Base-by-base conservation (phyloP, 2,797 vertebrate species). In the Heliangelus exortis region DNA sequence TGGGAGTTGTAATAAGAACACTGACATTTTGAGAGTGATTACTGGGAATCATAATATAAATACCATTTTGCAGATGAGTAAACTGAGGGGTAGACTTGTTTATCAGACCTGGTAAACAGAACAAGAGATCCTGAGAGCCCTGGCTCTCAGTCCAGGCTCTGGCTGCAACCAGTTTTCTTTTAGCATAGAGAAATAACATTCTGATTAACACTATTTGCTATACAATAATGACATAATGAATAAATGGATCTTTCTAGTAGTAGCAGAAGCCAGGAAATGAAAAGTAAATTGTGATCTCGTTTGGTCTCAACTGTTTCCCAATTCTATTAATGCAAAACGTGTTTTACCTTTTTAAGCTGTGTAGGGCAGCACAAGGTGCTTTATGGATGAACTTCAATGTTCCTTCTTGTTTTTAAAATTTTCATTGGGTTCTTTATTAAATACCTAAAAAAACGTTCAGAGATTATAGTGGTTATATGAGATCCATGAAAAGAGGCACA, bases 401-500 rank as follows among this genome's bases (percentile, higher is more conserved):
- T 95, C 95, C 63, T 91, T 92, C 88, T 79, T 54, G 84, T 95
- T 89, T 91, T 87, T 90, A 82, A 68, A 87, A 84, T 82, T 93
- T 79, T 21, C 62, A 88, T 78, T 63, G n/a, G 90, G 71, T 91
- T 96, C 67, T 78, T 62, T 95, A 84, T 90, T 96, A 91, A 95
- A 96, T 96, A 85, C 85, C 22, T 79, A 58, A 86, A 66, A 95
- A 86, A 73, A 67, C 33, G 36, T 47, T 91, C 77, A 87, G 76
- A 90, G 92, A 88, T 95, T 29, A 82, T 75, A 25, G 80, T 92
- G 91, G 93, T 89, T 95, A 87, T 90, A 93, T 53, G 82, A 95
- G 85, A 87, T 94, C 96, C 94, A 39, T 90, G 89, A 65, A 92
- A 97, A 97, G 93, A 95, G 75, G 61, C 90, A 31, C 68, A 83